Conservation (phyloP, 2,113 vertebrate species). For the Ginglymostoma cirratum region DNA sequence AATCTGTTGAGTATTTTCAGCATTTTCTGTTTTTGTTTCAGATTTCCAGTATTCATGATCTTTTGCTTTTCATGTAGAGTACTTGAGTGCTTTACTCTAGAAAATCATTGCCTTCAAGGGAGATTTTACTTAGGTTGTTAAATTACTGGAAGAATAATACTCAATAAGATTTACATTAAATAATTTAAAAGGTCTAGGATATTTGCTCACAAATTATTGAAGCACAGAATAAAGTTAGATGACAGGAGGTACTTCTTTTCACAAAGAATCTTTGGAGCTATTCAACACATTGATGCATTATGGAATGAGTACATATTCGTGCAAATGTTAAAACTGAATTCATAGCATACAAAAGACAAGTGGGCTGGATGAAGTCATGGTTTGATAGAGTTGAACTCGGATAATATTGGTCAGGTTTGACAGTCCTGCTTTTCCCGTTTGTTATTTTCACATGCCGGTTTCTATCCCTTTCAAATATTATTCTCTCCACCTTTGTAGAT, state of each 20-base stretch:
- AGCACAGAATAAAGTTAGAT: neutral
- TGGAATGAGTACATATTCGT: neutral
- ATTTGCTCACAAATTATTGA: neutral
- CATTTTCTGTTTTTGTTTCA: no score
- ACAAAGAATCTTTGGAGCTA: neutral
- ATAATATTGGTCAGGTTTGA: neutral
- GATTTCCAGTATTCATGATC: no score
- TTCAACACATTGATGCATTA: neutral
- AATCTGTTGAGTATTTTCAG: no score
- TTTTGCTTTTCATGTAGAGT: neutral
- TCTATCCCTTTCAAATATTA: neutral
- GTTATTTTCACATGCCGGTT: neutral
- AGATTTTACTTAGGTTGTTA: neutral
- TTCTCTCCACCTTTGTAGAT: neutral
- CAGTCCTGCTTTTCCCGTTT: neutral
- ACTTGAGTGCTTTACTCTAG: neutral
- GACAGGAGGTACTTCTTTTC: neutral
- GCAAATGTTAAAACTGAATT: neutral
- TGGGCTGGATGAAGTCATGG: neutral
- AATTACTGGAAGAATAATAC: neutral
- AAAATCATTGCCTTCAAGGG: neutral
- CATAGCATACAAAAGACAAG: neutral
- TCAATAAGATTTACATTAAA: neutral
- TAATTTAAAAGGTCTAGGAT: neutral
- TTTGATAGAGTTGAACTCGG: neutral